phyloP scores from a whole-genome alignment of 23 tunicate species.

The Diplosoma virens region DNA sequence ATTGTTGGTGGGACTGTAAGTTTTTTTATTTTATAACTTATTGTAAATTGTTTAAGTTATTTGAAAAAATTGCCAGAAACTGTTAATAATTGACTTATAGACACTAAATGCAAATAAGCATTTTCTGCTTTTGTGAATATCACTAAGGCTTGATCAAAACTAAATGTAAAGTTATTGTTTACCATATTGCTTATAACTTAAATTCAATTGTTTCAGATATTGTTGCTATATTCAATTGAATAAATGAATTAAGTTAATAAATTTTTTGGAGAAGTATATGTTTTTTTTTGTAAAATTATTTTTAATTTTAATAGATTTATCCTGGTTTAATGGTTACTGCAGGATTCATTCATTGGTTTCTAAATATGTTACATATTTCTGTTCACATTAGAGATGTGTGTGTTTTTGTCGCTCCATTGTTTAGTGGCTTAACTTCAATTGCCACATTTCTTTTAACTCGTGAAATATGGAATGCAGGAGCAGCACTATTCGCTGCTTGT shows the following conservation, averaged over 20 bases:
- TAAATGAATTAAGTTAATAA: too few species aligned
- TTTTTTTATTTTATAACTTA: too few species aligned
- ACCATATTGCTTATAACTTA: too few species aligned
- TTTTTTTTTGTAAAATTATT: not conserved
- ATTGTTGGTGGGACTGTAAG: constrained; percentile 99
- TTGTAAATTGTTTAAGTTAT: too few species aligned
- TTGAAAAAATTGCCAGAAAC: too few species aligned
- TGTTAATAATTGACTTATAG: too few species aligned
- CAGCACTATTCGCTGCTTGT: constrained; percentile 95
- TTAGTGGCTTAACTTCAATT: constrained; percentile 93
- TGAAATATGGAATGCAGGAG: constrained; percentile 94
- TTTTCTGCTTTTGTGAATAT: too few species aligned
- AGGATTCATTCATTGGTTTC: constrained; percentile 84
- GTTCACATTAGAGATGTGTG: constrained; percentile 98
- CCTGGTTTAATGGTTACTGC: constrained; percentile 99
- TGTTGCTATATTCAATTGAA: too few species aligned
- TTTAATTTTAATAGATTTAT: constrained; percentile 69
- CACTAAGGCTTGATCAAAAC: too few species aligned
- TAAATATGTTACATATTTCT: constrained; percentile 77
- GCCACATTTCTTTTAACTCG: constrained; percentile 86
- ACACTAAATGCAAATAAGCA: too few species aligned
- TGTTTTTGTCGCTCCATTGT: constrained; percentile 94
- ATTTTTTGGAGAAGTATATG: too few species aligned
- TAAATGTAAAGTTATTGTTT: not conserved
- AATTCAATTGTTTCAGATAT: too few species aligned